Evolutionary conservation across 2,888 invertebrate species (phyloP), one percentile per base, ranked within the genome.

Genomic region (Lasiommata megera): DNA sequence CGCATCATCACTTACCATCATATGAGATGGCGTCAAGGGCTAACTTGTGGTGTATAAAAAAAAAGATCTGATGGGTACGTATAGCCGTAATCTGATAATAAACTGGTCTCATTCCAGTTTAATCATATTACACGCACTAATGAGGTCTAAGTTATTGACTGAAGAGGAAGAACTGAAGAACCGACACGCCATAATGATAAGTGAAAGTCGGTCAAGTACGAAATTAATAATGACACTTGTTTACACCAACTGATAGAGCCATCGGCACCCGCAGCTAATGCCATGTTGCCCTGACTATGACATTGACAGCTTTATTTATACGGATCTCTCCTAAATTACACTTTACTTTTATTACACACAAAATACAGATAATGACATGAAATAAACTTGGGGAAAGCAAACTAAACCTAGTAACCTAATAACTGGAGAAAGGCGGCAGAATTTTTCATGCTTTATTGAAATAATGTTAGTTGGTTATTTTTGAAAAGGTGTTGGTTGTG

Each of bases 181-280:
- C 14, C 7, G 14, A 44, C 28, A 8, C 28, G 18, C 34, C 8
- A 8, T 23, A 37, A 28, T 18, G 51, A 55, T 47, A 55, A 55
- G 23, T 14, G 11, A 14, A 55, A 46, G 46, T 59, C 46, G 55
- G 59, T 59, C 55, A 59, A 59, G 58, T 51, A 38, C 34, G 14
- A 36, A n/a, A 40, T n/a, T 51, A 40, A 40, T 17, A 31, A 11
- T 41, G 46, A 46, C 29, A 31, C 16, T 41, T 41, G 23, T 44
- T 29, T 5, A 18, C 28, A 28, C 46, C 12, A 36, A 18, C 54
- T 38, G 41, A 46, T 46, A 46, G 1, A 16, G 46, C 38, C 18
- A 58, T 44, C 31, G 14, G 38, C 38, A 16, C 46, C 36, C 31
- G 38, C 50, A 58, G 54, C 46, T 28, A 43, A 37, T 43, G 31